Base-by-base conservation (phyloP, 2,797 vertebrate species). In the Diglossa cyanea region DNA sequence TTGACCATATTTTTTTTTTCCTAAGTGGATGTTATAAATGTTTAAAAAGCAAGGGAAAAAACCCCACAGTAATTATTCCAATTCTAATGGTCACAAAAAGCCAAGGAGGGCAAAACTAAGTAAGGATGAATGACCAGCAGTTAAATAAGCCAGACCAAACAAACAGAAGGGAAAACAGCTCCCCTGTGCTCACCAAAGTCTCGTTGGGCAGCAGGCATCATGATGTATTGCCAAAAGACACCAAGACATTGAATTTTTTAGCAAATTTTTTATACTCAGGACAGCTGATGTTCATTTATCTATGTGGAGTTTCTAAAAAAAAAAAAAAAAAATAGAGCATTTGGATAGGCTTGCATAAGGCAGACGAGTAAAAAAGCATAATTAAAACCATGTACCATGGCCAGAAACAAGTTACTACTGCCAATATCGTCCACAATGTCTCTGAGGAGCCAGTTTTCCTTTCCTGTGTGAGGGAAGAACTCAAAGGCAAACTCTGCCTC, bases 1-100 rank as follows among this genome's bases (percentile, higher is more conserved):
- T 75, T 91, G 70, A 93, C 55, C 13, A 17, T 44, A 51, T 77
- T 81, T 82, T 62, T 35, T n/a, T n/a, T 79, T 57, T 2, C 76
- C 63, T 94, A 95, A 96, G 76, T 93, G 91, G 90, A 91, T 79
- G 40, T 81, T 90, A 93, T 94, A 95, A 97, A 95, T 94, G 79
- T 94, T 95, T 94, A 93, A 96, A 96, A 93, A 97, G 74, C 74
- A 66, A 90, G 48, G 30, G 7, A 78, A 82, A 95, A 95, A 54
- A 21, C 12, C 80, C 93, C 91, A 60, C 30, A 28, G 87, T 94
- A 95, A 95, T 93, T 91, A 97, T 66, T 93, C 48, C 90, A 73
- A 54, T 94, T 84, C 79, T 94, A 95, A 96, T 57, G 62, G 71
- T 73, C 79, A 84, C 63, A 93, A 78, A 94, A 88, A 96, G 89